A percentile compares a stretch with the other conserved stretches of the same genome.
phyloP scores from a whole-genome alignment of 2,113 vertebrate genomes.

The Numenius arquata region DNA sequence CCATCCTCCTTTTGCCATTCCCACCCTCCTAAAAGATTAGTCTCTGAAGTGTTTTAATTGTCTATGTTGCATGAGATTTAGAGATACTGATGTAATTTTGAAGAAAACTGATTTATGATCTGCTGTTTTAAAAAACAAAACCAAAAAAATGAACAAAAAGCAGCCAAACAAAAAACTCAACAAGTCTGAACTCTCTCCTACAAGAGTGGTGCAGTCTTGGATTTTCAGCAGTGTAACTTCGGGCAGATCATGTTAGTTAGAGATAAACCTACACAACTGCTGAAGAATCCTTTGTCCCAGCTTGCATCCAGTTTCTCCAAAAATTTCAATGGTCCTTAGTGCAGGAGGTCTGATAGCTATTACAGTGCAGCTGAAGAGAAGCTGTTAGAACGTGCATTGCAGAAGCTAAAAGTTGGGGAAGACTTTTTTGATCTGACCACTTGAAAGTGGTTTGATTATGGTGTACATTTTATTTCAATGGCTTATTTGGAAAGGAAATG shows the following conservation, averaged over 20 bases:
- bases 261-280: background rate
- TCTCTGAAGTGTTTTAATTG: background rate
- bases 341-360: background rate
- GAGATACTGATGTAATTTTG: background rate
- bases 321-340: background rate
- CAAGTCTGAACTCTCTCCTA: background rate
- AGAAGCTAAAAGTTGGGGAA: background rate
- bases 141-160: too few relatives aligned
- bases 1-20: background rate
- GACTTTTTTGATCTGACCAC: background rate
- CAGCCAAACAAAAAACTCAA: too few relatives aligned
- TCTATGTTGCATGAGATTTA: background rate
- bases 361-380: background rate
- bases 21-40: background rate
- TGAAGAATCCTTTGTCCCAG: background rate
- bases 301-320: background rate
- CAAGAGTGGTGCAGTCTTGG: background rate
- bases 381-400: background rate
- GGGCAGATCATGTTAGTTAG: background rate
- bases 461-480: background rate
- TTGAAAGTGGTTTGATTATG: background rate
- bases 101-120: background rate
- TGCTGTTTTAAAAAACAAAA: background rate
- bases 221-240: background rate
- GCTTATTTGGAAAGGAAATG: background rate